Percentiles rank a stretch among this genome's conserved stretches.
Evolutionary conservation across 2,888 invertebrate species (phyloP).

Genomic region (Nectonema munidae): DNA sequence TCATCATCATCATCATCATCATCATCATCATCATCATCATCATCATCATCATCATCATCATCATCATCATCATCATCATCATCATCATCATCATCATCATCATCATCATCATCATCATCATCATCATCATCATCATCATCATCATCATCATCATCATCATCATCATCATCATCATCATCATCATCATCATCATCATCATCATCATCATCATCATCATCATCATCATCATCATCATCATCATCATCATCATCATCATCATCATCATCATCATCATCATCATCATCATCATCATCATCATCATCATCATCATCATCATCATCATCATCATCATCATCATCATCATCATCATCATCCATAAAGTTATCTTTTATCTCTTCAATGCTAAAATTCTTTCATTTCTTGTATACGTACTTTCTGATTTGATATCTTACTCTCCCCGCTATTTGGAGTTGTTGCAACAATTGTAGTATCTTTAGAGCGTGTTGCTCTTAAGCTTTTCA

Average conservation of each 20-base stretch:
- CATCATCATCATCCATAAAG: too few species aligned
- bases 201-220: conserved; percentile 8
- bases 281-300: conserved; percentile 7
- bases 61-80: conserved; percentile 16
- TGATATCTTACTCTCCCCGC: too few species aligned
- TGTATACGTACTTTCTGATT: too few species aligned
- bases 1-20: conserved; percentile 16
- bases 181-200: conserved; percentile 16
- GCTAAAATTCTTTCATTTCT: too few species aligned
- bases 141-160: conserved; percentile 16
- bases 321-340: conserved; percentile 8
- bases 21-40: conserved; percentile 15
- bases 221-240: conserved; percentile 7
- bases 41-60: conserved; percentile 16
- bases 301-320: conserved; percentile 7
- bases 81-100: conserved; percentile 14
- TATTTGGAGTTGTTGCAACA: too few species aligned
- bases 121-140: conserved; percentile 16
- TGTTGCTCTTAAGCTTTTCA: too few species aligned
- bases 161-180: conserved; percentile 16
- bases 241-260: conserved; percentile 7
- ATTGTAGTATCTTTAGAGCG: too few species aligned
- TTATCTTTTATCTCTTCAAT: too few species aligned
- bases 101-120: conserved; percentile 14
- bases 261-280: conserved; percentile 8